Evolutionary conservation across 2,113 vertebrate genomes (phyloP).

Genomic region (Rafetus swinhoei): DNA sequence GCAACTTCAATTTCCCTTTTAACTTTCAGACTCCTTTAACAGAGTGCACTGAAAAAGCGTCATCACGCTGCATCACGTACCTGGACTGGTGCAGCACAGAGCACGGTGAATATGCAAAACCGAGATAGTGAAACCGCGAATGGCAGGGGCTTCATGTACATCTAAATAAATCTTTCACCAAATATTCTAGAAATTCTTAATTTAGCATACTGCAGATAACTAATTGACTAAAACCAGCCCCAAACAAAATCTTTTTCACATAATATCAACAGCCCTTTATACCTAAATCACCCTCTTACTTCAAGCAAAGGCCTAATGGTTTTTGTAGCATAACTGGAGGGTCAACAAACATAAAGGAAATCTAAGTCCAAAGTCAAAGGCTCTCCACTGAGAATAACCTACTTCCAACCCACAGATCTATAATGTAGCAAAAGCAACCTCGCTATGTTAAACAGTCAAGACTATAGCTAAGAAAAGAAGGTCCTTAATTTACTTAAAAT

Average conservation of each 20-base stretch:
- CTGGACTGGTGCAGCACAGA: no score
- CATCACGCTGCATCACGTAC: no score
- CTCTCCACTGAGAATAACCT: neutral
- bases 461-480: neutral
- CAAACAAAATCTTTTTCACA: constrained; percentile 9
- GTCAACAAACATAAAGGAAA: constrained; percentile 24
- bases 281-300: constrained; percentile 42
- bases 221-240: constrained; percentile 55
- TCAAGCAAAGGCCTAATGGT: neutral
- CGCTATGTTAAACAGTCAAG: neutral
- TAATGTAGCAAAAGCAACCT: neutral
- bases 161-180: neutral
- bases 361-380: neutral
- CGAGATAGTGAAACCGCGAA: no score
- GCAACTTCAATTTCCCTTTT: no score
- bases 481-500: neutral
- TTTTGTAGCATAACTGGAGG: constrained; percentile 48
- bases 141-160: neutral
- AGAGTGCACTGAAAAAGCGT: no score
- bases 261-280: constrained; percentile 57
- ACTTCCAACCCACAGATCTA: neutral
- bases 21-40: no score
- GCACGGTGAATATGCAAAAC: no score
- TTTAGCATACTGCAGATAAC: constrained; percentile 44
- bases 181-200: constrained; percentile 34